Evolutionary conservation across 2,113 vertebrate genomes (phyloP).

Genomic region (Zonotrichia leucophrys): DNA sequence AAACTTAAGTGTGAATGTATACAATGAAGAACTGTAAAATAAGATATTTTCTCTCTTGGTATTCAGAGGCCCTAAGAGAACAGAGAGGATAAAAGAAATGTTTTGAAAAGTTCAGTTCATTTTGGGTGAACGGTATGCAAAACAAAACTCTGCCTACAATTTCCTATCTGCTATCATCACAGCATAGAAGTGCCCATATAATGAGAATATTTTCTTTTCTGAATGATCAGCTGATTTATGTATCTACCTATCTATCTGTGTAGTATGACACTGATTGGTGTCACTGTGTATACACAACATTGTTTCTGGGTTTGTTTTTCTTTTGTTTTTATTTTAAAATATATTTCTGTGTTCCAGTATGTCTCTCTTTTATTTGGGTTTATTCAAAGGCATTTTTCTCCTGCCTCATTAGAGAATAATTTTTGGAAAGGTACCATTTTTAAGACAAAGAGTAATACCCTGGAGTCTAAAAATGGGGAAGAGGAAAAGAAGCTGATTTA

Average conservation of each 20-base stretch:
- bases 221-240: not conserved
- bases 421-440: constrained; percentile 21
- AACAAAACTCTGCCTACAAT: not conserved
- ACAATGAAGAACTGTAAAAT: not conserved
- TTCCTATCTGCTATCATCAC: not conserved
- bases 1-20: not conserved
- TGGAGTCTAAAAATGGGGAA: not conserved
- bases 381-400: constrained; percentile 26
- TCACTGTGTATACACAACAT: not conserved
- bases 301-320: not conserved
- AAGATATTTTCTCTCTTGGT: not conserved
- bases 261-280: not conserved
- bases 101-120: not conserved
- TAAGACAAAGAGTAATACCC: constrained; percentile 28
- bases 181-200: not conserved
- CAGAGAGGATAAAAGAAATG: not conserved
- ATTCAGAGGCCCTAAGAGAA: not conserved
- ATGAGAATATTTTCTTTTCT: not conserved
- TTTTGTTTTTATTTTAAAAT: not conserved
- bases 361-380: not conserved
- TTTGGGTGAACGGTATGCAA: not conserved
- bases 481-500: constrained; percentile 36
- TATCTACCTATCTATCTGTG: not conserved
- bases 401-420: constrained; percentile 44
- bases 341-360: not conserved